These are phyloP conservation scores for Myopa testacea DNA, from an alignment of 2,888 invertebrate genomes.

Conservation along the genomic window DNA sequence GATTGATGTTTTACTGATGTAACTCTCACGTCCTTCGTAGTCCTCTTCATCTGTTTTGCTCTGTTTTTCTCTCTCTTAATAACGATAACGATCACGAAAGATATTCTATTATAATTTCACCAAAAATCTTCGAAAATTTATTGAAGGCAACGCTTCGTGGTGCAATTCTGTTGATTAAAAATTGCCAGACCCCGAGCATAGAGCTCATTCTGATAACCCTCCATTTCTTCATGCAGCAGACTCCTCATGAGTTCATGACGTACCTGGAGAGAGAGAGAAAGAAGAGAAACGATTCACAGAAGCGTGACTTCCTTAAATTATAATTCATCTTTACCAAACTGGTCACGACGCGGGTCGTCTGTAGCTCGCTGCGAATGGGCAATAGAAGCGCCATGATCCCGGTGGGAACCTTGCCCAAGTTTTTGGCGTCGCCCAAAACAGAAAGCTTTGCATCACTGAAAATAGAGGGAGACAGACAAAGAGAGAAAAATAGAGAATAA, in stretches of 20 bases:
- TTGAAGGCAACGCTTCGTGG: no score
- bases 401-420: slow-evolving; percentile 8
- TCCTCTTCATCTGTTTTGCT: no score
- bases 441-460: slow-evolving; percentile 5
- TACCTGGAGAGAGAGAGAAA: background rate
- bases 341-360: background rate
- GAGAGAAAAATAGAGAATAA: no score
- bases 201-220: no score
- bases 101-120: background rate
- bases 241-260: slow-evolving; percentile 19
- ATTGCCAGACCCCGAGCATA: no score
- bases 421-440: background rate
- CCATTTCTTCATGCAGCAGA: background rate
- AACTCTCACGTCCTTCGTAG: background rate
- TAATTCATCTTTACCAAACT: background rate
- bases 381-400: slow-evolving; percentile 19
- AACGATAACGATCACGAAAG: background rate
- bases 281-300: background rate
- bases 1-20: no score
- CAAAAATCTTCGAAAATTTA: background rate
- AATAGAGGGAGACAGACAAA: no score
- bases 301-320: background rate
- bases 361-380: slow-evolving; percentile 22
- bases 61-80: no score
- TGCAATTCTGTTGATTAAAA: no score